Evolutionary conservation across 2,888 invertebrate species (phyloP).

Genomic region (Ophion ventricosus): DNA sequence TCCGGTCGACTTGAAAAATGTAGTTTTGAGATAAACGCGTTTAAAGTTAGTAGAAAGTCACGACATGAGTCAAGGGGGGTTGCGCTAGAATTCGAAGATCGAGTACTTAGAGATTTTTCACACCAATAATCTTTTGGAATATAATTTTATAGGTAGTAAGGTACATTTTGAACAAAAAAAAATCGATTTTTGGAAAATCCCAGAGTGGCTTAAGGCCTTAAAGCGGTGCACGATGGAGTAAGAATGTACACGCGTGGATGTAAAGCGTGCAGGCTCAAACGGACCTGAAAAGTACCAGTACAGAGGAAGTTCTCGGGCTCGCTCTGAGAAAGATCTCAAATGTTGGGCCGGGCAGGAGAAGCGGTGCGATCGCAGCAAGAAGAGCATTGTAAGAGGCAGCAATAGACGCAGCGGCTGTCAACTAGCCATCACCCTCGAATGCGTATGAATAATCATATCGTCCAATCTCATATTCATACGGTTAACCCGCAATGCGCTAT

Average conservation of each 20-base stretch:
- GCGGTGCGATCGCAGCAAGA: conserved; percentile 5
- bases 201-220: too few species aligned
- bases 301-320: neutral
- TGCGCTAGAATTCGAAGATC: too few species aligned
- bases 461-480: conserved; percentile 76
- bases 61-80: too few species aligned
- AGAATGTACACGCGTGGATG: neutral
- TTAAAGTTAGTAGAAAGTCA: too few species aligned
- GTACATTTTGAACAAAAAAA: too few species aligned
- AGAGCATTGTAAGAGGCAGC: conserved; percentile 65
- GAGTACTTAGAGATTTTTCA: too few species aligned
- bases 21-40: too few species aligned
- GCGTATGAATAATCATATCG: conserved; percentile 79
- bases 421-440: conserved; percentile 76
- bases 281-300: conserved; percentile 28
- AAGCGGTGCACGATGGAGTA: neutral
- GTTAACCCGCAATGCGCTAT: conserved; percentile 53
- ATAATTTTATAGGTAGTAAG: too few species aligned
- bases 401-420: conserved; percentile 77
- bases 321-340: neutral
- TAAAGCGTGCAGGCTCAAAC: neutral
- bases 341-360: conserved; percentile 42
- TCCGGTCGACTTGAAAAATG: too few species aligned
- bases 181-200: too few species aligned
- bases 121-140: too few species aligned